Percentiles rank a stretch among this genome's conserved stretches.
phyloP scores from a whole-genome alignment of 2,113 vertebrate genomes.

The Tachysurus fulvidraco region DNA sequence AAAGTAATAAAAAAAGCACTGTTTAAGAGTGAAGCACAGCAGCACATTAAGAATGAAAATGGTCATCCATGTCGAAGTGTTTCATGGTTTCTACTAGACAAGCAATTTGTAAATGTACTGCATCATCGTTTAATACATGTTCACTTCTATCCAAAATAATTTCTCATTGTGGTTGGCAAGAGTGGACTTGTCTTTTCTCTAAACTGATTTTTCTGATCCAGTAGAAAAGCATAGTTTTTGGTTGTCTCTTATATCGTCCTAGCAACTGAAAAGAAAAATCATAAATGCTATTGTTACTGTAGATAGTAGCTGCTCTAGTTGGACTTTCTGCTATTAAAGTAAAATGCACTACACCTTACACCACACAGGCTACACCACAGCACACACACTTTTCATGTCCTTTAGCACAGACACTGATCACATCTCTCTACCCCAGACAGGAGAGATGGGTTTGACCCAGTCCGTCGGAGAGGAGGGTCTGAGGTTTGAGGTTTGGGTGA shows the following conservation, averaged over 20 bases:
- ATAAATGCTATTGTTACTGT: background rate
- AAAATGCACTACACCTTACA: background rate
- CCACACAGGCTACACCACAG: background rate
- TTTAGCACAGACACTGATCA: background rate
- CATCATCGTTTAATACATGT: background rate
- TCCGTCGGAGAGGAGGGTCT: slow-evolving; percentile 82
- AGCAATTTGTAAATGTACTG: background rate
- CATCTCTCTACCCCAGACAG: slow-evolving; percentile 67
- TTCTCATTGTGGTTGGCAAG: background rate
- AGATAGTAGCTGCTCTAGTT: background rate
- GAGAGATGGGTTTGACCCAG: slow-evolving; percentile 89
- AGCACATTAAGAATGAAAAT: background rate
- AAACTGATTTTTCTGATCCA: background rate
- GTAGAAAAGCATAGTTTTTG: background rate
- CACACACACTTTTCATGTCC: background rate
- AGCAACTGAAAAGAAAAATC: background rate
- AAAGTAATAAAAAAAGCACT: no score
- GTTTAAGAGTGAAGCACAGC: no score
- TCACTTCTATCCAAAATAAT: background rate
- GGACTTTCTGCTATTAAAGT: background rate
- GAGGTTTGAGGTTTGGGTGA: slow-evolving; percentile 87
- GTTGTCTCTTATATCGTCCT: background rate
- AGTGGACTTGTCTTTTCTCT: background rate
- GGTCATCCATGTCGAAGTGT: background rate
- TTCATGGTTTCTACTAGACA: background rate